Percentiles rank a stretch among this genome's conserved stretches.
Evolutionary conservation across 2,797 vertebrate genomes (phyloP).

Genomic region (Orientallactaga sibirica): DNA sequence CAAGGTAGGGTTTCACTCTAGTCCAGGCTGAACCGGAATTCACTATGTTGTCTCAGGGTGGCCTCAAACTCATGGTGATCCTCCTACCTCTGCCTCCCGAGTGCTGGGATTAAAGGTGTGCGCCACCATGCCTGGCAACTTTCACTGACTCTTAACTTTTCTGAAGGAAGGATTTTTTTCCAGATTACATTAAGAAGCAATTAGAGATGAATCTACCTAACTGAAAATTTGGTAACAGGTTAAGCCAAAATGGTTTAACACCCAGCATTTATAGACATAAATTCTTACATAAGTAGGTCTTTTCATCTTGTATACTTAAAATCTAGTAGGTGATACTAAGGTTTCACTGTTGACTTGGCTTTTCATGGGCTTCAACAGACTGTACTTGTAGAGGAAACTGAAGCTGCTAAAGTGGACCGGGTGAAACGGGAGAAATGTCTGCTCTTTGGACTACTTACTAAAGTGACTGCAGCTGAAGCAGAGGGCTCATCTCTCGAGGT

Average conservation of each 20-base stretch:
- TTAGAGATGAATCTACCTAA: background rate
- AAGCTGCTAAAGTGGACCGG: conserved; percentile 87
- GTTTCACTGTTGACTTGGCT: background rate
- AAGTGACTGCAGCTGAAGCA: conserved; percentile 68
- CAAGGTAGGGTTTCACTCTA: no score
- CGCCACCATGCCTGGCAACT: background rate
- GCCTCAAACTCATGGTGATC: no score
- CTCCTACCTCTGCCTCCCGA: no score
- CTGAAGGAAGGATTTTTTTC: background rate
- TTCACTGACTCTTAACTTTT: background rate
- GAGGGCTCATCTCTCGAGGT: conserved; percentile 82
- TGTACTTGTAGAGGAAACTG: conserved; percentile 85
- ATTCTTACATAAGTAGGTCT: background rate
- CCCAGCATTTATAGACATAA: background rate
- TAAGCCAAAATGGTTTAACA: background rate
- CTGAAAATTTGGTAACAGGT: background rate
- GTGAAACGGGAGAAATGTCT: conserved; percentile 88
- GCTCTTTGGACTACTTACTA: conserved; percentile 83
- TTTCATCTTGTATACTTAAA: background rate
- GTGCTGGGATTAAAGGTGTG: no score
- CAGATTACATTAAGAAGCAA: background rate
- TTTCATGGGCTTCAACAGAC: conserved; percentile 81
- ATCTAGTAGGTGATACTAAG: background rate
- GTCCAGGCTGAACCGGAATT: no score
- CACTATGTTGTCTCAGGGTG: no score